A percentile compares a stretch with the other conserved stretches of the same genome.
These are phyloP conservation scores for Ceuthmochares aereus DNA, from an alignment of 2,113 vertebrate genomes.

Conservation along the genomic window DNA sequence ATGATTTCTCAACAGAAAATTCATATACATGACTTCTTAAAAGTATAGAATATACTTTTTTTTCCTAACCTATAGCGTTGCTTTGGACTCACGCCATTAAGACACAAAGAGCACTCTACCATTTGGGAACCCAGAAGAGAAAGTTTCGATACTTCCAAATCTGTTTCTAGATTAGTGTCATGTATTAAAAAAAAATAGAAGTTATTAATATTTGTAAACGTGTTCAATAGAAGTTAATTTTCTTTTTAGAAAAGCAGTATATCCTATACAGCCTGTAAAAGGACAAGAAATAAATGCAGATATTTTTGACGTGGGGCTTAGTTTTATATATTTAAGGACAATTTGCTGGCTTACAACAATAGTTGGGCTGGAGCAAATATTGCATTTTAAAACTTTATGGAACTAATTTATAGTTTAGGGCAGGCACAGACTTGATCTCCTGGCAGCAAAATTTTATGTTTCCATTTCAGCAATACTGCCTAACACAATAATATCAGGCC, in stretches of 20 bases:
- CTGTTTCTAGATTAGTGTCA: neutral
- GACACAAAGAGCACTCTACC: neutral
- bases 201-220: neutral
- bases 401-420: slow-evolving; percentile 76
- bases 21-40: neutral
- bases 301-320: slow-evolving; percentile 37
- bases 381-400: slow-evolving; percentile 75
- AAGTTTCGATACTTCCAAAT: neutral
- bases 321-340: slow-evolving; percentile 63
- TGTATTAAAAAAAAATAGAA: neutral
- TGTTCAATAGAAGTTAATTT: neutral
- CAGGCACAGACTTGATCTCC: slow-evolving; percentile 75
- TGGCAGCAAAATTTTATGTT: slow-evolving; percentile 80
- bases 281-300: neutral
- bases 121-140: neutral
- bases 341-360: slow-evolving; percentile 26
- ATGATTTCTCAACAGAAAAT: neutral
- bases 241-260: neutral
- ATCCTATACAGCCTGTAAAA: neutral
- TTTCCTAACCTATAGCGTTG: neutral
- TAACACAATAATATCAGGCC: slow-evolving; percentile 80
- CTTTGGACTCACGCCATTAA: neutral
- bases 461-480: slow-evolving; percentile 77
- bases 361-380: slow-evolving; percentile 55
- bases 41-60: neutral